Evolutionary conservation across 2,888 invertebrate species (phyloP).

Genomic region (Conops quadrifasciatus): DNA sequence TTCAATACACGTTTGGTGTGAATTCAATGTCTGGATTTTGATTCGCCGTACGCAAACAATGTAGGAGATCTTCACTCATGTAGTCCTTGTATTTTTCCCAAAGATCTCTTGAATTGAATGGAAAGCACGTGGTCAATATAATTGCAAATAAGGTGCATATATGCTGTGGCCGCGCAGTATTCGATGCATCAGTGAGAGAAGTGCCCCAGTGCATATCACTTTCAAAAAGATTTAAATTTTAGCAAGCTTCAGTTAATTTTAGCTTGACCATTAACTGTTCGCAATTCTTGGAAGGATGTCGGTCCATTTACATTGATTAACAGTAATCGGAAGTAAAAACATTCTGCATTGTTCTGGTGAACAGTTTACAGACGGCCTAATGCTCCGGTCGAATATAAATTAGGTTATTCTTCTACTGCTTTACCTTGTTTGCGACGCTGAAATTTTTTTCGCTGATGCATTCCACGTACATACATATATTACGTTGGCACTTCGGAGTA

Average conservation of each 20-base stretch:
- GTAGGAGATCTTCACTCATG: background rate
- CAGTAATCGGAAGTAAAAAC: no score
- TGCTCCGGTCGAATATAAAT: conserved; percentile 29
- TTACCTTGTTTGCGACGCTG: no score
- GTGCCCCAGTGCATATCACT: conserved; percentile 45
- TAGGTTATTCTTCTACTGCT: conserved; percentile 46
- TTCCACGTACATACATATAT: conserved; percentile 58
- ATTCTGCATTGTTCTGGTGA: conserved; percentile 30
- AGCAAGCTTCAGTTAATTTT: conserved; percentile 33
- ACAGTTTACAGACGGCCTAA: conserved; percentile 28
- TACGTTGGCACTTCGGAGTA: conserved; percentile 55
- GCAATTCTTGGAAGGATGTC: no score
- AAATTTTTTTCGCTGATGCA: conserved; percentile 52
- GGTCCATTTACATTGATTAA: no score
- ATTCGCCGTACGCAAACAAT: background rate
- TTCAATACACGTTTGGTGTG: background rate
- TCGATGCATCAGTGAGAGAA: conserved; percentile 38
- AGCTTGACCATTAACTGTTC: no score
- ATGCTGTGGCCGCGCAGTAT: conserved; percentile 34
- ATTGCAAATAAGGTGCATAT: no score
- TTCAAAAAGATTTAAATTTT: conserved; percentile 50
- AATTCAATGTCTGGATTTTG: background rate
- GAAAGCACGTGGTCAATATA: no score
- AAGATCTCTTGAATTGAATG: no score
- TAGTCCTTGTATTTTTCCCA: no score